Base-by-base conservation (phyloP, 2,113 vertebrate species). In the Danionella cerebrum region DNA sequence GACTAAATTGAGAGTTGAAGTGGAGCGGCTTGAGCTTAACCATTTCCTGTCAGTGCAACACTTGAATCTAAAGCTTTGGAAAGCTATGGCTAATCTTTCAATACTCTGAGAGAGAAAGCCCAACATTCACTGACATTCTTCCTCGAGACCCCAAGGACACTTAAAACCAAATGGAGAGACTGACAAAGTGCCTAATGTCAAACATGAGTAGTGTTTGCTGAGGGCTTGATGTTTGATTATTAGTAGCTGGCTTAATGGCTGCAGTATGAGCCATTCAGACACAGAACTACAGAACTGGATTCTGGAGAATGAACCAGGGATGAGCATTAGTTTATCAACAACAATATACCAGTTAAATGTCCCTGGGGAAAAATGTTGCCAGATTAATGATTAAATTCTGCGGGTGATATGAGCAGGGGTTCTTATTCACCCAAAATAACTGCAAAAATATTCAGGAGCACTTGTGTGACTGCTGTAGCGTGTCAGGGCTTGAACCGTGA, bases 181-280 rank as follows among this genome's bases (percentile, higher is more conserved):
- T 29, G 31, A 18, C 2, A n/a, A 41, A 13, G 11, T 62, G 38
- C 36, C 18, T 22, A 27, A 16, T 8, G 13, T 67, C 11, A 67
- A 62, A 67, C 54, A 64, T 62, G 51, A 67, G 24, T n/a, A 67
- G 45, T 11, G 57, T 68, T 54, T 55, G 25, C 27, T 47, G 16
- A 24, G 9, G 24, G 48, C 55, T 19, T 38, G 19, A 50, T 63
- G 57, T 22, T 2, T 10, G 55, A 54, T 54, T 53, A 36, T 62
- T 63, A 64, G 51, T 58, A 51, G 35, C 44, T 16, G 42, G 27
- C 25, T 39, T 55, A 55, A 64, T 63, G 58, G 38, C 33, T n/a
- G n/a, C n/a, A n/a, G n/a, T n/a, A n/a, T n/a, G n/a, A n/a, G n/a
- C n/a, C n/a, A n/a, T n/a, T n/a, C n/a, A n/a, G n/a, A n/a, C n/a